Conservation (phyloP, 2,113 vertebrate species). For the Poeciliopsis prolifica region DNA sequence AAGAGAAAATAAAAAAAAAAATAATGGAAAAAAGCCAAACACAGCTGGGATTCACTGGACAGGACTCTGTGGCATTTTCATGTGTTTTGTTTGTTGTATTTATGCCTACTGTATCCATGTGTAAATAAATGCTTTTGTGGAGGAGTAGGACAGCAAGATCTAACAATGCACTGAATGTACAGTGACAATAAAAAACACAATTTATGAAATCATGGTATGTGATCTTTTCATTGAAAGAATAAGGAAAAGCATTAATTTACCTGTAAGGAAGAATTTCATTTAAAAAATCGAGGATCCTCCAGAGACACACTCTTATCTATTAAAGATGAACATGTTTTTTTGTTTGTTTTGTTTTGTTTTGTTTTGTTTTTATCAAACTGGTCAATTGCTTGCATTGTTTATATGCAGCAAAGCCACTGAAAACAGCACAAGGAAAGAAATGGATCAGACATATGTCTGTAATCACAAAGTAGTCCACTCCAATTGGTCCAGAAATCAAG, state of each 20-base stretch:
- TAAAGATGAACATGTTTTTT: too few species aligned
- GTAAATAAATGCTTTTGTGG: conserved; percentile 72
- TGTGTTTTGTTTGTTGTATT: conserved; percentile 75
- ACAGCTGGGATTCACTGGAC: conserved; percentile 49
- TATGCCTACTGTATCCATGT: conserved; percentile 68
- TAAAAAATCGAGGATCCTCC: not conserved
- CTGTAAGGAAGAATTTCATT: not conserved
- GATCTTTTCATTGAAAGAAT: conserved; percentile 16
- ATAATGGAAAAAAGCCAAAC: conserved; percentile 21
- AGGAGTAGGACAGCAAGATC: conserved; percentile 62
- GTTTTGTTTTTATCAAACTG: too few species aligned
- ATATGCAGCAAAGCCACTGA: too few species aligned
- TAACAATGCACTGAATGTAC: conserved; percentile 77
- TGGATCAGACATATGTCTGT: not conserved
- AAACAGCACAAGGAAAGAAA: too few species aligned
- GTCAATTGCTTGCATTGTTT: too few species aligned
- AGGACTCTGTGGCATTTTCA: conserved; percentile 63
- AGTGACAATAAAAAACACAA: conserved; percentile 77
- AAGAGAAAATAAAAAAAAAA: conserved; percentile 6
- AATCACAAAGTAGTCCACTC: not conserved
- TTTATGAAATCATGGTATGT: conserved; percentile 68
- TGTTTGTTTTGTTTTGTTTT: too few species aligned
- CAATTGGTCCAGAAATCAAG: not conserved
- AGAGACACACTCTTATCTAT: not conserved
- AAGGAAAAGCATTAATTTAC: not conserved